A percentile compares a stretch with the other conserved stretches of the same genome.
phyloP scores from a whole-genome alignment of 2,888 invertebrate genomes.

The Drosophila fungiperda region DNA sequence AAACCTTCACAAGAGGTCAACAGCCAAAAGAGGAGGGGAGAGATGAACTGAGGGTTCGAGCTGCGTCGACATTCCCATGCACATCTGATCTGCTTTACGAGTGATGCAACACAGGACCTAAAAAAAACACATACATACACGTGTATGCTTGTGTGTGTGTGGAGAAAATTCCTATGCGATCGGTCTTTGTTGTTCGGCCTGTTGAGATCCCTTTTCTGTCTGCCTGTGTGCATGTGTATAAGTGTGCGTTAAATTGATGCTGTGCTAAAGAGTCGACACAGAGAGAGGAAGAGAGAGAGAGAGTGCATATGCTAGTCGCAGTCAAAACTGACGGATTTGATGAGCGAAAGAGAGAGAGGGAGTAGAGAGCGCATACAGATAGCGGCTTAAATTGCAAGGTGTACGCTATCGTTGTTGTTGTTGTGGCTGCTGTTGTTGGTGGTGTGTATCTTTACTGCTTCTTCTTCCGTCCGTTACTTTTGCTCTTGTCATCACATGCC shows the following conservation, averaged over 20 bases:
- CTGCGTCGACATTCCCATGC: slow-evolving; percentile 57
- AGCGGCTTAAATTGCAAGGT: slow-evolving; percentile 80
- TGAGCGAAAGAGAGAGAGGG: slow-evolving; percentile 27
- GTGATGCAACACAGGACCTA: slow-evolving; percentile 74
- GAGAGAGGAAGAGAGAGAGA: slow-evolving; percentile 24
- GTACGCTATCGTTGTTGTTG: slow-evolving; percentile 54
- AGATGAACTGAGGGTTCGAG: slow-evolving; percentile 36
- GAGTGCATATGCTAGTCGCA: slow-evolving; percentile 17
- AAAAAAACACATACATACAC: slow-evolving; percentile 23
- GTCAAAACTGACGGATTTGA: slow-evolving; percentile 32
- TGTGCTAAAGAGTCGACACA: slow-evolving; percentile 40
- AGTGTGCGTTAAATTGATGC: slow-evolving; percentile 65
- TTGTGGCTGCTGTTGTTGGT: slow-evolving; percentile 43
- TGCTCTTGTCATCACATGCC: slow-evolving; percentile 73
- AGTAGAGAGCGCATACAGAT: slow-evolving; percentile 57
- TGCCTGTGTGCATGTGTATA: slow-evolving; percentile 18
- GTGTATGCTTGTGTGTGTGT: slow-evolving; percentile 2
- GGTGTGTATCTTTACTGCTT: slow-evolving; percentile 74
- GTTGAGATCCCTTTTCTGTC: slow-evolving; percentile 73
- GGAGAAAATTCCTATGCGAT: slow-evolving; percentile 73
- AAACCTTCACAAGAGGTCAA: slow-evolving; percentile 66
- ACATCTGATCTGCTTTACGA: slow-evolving; percentile 72
- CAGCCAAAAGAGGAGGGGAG: slow-evolving; percentile 54
- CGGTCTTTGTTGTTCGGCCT: slow-evolving; percentile 63
- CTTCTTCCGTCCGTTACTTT: slow-evolving; percentile 77